A percentile compares a stretch with the other conserved stretches of the same genome.
Evolutionary conservation across 2,888 invertebrate species (phyloP).

Genomic region (Drosophila crucigera): DNA sequence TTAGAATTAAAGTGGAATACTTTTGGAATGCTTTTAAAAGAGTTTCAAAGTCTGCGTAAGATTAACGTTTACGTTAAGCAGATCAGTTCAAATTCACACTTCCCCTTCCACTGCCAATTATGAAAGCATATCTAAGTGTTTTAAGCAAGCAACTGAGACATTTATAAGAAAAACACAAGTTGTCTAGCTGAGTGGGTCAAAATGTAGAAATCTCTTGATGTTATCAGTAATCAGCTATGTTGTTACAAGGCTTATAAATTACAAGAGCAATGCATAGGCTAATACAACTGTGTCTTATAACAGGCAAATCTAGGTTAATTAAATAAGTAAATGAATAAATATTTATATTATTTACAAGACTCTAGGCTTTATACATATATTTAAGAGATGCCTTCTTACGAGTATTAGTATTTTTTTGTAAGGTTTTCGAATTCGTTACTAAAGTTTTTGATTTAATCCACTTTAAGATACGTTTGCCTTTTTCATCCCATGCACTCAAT

Average conservation of each 20-base stretch:
- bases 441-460: background rate
- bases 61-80: background rate
- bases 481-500: background rate
- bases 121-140: slow-evolving; percentile 24
- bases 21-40: background rate
- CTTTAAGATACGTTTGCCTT: background rate
- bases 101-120: slow-evolving; percentile 45
- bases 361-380: background rate
- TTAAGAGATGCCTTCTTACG: background rate
- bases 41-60: background rate
- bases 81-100: slow-evolving; percentile 17
- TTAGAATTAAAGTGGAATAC: background rate
- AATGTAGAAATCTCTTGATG: background rate
- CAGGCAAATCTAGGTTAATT: background rate
- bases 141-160: background rate
- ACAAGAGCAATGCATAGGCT: background rate
- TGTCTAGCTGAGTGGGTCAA: background rate
- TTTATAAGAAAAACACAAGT: background rate
- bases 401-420: background rate
- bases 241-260: background rate
- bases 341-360: too few relatives aligned
- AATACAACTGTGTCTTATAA: background rate
- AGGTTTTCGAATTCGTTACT: background rate
- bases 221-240: background rate
- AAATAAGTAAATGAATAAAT: background rate